Evolutionary conservation across 2,797 vertebrate genomes (phyloP).

Genomic region (Anisognathus igniventris): DNA sequence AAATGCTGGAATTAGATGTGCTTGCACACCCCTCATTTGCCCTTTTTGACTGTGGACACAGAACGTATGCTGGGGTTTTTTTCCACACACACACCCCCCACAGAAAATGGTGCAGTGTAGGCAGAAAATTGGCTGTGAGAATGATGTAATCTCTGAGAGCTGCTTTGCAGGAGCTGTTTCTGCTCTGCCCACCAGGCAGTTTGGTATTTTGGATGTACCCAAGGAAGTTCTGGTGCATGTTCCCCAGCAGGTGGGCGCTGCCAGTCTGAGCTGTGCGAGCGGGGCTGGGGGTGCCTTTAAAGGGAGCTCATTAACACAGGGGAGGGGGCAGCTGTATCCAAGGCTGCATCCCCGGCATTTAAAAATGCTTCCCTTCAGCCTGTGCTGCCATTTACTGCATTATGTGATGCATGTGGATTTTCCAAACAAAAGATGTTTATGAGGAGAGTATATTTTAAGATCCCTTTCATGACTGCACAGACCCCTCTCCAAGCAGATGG

Average conservation of each 20-base stretch:
- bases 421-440: constrained; percentile 71
- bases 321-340: constrained; percentile 29
- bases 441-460: constrained; percentile 61
- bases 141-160: constrained; percentile 41
- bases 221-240: constrained; percentile 21
- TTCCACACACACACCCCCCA: background rate
- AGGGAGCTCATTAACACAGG: background rate
- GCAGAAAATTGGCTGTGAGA: constrained; percentile 41
- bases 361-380: constrained; percentile 27
- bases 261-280: background rate
- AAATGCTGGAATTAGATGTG: background rate
- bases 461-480: constrained; percentile 56
- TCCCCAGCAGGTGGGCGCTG: constrained; percentile 55
- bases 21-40: background rate
- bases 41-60: background rate
- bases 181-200: constrained; percentile 1
- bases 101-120: constrained; percentile 52
- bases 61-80: background rate
- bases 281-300: background rate
- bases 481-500: constrained; percentile 71
- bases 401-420: constrained; percentile 58
- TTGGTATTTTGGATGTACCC: constrained; percentile 50
- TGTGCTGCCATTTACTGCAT: constrained; percentile 58
- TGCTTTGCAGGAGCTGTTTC: constrained; percentile 27
- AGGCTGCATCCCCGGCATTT: constrained; percentile 56